A percentile compares a stretch with the other conserved stretches of the same genome.
phyloP scores from a whole-genome alignment of 2,113 vertebrate species.

The Podarcis muralis region DNA sequence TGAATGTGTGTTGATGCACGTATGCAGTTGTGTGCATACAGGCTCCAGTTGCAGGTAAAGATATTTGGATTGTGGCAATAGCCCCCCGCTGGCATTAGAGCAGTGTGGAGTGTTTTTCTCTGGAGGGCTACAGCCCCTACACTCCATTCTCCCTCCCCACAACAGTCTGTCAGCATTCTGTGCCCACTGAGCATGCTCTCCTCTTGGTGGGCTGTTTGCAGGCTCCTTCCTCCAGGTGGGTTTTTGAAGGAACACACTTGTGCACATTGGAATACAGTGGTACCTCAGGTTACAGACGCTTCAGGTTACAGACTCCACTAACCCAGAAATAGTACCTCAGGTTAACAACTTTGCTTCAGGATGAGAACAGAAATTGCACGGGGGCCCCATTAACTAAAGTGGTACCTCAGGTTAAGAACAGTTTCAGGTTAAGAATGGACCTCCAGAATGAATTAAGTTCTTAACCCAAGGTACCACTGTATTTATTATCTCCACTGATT shows the following conservation, averaged over 20 bases:
- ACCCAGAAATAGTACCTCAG: too few species aligned
- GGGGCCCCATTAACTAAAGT: too few species aligned
- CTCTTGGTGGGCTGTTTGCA: background rate
- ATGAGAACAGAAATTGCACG: too few species aligned
- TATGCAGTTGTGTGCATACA: background rate
- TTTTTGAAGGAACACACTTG: background rate
- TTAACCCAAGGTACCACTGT: too few species aligned
- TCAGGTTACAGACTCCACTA: too few species aligned
- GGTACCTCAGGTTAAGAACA: too few species aligned
- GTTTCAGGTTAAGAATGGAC: too few species aligned
- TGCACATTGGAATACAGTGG: background rate
- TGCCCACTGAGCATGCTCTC: background rate
- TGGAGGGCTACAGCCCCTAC: background rate
- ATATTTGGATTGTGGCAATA: background rate
- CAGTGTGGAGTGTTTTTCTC: background rate
- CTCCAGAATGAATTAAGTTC: too few species aligned
- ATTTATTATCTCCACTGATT: background rate
- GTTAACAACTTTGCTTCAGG: too few species aligned
- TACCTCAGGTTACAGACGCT: too few species aligned
- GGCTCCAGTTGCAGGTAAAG: background rate
- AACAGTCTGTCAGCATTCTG: background rate
- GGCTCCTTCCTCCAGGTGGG: background rate
- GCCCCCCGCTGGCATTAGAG: background rate
- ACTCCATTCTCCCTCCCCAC: background rate
- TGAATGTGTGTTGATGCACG: background rate